Conservation (phyloP, 2,113 vertebrate genomes). For the Megaceryle torquata region DNA sequence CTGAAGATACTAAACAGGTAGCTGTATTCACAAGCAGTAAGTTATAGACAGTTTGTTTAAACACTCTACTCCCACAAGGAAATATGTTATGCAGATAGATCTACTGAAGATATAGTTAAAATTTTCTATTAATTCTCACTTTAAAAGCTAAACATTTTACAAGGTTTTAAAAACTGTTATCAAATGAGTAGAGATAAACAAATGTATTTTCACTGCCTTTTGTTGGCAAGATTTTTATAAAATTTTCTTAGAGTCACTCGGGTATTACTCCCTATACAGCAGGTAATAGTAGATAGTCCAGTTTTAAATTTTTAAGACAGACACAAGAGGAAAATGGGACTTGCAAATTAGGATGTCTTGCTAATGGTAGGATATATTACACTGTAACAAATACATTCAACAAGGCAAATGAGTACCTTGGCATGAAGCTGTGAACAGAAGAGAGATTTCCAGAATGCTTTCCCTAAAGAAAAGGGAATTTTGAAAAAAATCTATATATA, state of each 20-base stretch:
- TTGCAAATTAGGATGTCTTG: neutral
- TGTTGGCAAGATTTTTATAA: neutral
- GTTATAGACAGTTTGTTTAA: neutral
- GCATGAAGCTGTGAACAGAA: neutral
- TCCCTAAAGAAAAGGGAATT: neutral
- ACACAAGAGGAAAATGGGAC: neutral
- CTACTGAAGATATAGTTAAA: neutral
- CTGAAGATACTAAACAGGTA: neutral
- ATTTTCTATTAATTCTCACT: neutral
- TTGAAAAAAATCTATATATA: neutral
- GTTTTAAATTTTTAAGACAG: neutral
- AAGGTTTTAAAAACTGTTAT: neutral
- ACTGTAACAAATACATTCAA: neutral
- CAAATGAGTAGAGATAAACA: neutral
- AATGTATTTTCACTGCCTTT: neutral
- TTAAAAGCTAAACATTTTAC: neutral
- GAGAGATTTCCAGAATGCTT: neutral
- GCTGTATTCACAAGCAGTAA: neutral
- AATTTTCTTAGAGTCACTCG: neutral
- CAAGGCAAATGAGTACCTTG: neutral
- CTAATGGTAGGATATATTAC: neutral
- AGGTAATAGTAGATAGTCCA: neutral
- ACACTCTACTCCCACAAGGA: neutral
- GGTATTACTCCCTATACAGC: neutral
- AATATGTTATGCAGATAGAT: neutral